Evolutionary conservation across 2,888 invertebrate species (phyloP), one percentile per base, ranked within the genome.

Genomic region (Malacosoma neustria): DNA sequence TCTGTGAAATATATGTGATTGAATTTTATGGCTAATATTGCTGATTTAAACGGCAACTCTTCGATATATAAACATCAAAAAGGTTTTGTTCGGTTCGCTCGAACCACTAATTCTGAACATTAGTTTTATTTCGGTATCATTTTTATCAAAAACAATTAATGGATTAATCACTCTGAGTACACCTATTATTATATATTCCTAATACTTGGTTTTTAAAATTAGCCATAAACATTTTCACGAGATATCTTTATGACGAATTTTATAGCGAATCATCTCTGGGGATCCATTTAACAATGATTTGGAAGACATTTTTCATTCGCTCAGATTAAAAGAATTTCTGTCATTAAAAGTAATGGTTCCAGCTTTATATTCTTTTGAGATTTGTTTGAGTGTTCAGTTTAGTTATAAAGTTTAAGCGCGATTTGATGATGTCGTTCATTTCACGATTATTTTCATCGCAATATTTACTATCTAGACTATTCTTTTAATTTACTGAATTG

Each of bases 171-270:
- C n/a, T n/a, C n/a, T n/a, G n/a, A n/a, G n/a, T n/a, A n/a, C n/a
- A n/a, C n/a, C n/a, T n/a, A n/a, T n/a, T n/a, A n/a, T n/a, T n/a
- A n/a, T n/a, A n/a, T n/a, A n/a, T n/a, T n/a, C n/a, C n/a, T n/a
- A n/a, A n/a, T n/a, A 61, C 62, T 68, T 66, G 66, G 69, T 61
- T 72, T 22, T 51, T 61, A 59, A 68, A 74, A 75, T 76, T 79
- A 79, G 69, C 72, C 74, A 67, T 73, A 67, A 73, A 66, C 71
- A 71, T 71, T 81, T 77, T 76, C 76, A 81, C 74, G 72, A 73
- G 72, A 79, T 80, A 74, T 72, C 71, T 65, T 45, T 56, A 55
- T 61, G 60, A 57, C 66, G 66, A 63, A 61, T 71, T 77, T 81
- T 79, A 79, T 75, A 77, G 80, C 5, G 22, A 9, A 74, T 73